These are phyloP conservation scores for Sycobia sp. DNA, from an alignment of 1,140 invertebrate genomes.

Conservation along the genomic window DNA sequence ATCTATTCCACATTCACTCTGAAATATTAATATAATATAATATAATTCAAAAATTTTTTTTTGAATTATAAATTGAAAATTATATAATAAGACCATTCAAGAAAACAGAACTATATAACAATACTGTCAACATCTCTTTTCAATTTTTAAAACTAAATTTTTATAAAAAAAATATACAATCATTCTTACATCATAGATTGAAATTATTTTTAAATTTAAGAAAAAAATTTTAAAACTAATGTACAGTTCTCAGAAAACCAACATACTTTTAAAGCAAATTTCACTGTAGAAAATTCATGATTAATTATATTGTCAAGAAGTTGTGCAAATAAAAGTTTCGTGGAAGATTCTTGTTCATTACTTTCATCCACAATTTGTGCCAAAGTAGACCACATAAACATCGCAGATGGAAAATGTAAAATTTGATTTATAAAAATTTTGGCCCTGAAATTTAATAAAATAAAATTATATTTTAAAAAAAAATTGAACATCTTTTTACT, in stretches of 20 bases:
- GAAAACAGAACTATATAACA: too few relatives aligned
- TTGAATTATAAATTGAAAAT: background rate
- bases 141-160: too few relatives aligned
- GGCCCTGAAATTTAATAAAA: slow-evolving; percentile 43
- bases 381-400: slow-evolving; percentile 53
- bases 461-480: background rate
- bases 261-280: slow-evolving; percentile 51
- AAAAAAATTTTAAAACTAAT: background rate
- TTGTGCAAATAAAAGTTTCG: slow-evolving; percentile 50
- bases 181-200: too few relatives aligned
- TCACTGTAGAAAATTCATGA: slow-evolving; percentile 49
- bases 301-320: slow-evolving; percentile 51
- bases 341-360: slow-evolving; percentile 45
- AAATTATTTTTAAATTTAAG: slow-evolving; percentile 13
- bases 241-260: background rate
- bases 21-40: slow-evolving; percentile 7
- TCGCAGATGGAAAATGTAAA: slow-evolving; percentile 51
- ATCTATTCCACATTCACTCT: slow-evolving; percentile 51
- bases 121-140: too few relatives aligned
- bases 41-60: too few relatives aligned
- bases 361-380: slow-evolving; percentile 47
- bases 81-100: background rate
- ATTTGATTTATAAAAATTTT: slow-evolving; percentile 52
- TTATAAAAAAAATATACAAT: too few relatives aligned
- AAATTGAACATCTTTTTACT: background rate